Evolutionary conservation across 2,797 vertebrate species (phyloP).

Genomic region (Leucoraja ocellata): DNA sequence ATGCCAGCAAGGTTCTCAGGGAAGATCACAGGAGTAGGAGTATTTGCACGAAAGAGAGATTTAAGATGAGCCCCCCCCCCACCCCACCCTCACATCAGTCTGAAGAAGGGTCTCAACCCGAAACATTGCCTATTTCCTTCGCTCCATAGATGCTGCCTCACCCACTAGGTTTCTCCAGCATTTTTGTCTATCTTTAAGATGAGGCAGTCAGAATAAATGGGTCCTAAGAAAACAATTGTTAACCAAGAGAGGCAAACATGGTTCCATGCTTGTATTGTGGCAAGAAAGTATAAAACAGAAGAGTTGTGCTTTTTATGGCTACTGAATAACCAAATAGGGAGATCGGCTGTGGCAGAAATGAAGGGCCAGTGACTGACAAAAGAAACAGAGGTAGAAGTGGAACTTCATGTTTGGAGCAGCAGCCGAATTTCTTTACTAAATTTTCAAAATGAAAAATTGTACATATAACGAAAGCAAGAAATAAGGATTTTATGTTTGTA

Average conservation of each 20-base stretch:
- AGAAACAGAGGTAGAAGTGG: not conserved
- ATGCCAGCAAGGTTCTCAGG: not conserved
- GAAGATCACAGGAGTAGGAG: not conserved
- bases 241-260: not conserved
- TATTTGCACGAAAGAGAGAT: not conserved
- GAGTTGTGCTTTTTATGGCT: not conserved
- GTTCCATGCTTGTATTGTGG: not conserved
- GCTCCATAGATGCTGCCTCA: too few relatives aligned
- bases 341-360: not conserved
- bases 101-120: too few relatives aligned
- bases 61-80: not conserved
- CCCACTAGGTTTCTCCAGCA: too few relatives aligned
- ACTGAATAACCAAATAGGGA: not conserved
- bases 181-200: not conserved
- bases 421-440: not conserved
- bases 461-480: not conserved
- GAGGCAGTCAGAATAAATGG: not conserved
- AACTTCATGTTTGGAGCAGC: too few relatives aligned
- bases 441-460: not conserved
- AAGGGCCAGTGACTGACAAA: not conserved
- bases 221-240: not conserved
- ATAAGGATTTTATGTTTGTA: not conserved
- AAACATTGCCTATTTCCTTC: too few relatives aligned
- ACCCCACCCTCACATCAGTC: too few relatives aligned
- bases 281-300: not conserved